These are phyloP conservation scores for Tretioscincus oriximinensis DNA, from an alignment of 2,113 vertebrate genomes.

Conservation along the genomic window DNA sequence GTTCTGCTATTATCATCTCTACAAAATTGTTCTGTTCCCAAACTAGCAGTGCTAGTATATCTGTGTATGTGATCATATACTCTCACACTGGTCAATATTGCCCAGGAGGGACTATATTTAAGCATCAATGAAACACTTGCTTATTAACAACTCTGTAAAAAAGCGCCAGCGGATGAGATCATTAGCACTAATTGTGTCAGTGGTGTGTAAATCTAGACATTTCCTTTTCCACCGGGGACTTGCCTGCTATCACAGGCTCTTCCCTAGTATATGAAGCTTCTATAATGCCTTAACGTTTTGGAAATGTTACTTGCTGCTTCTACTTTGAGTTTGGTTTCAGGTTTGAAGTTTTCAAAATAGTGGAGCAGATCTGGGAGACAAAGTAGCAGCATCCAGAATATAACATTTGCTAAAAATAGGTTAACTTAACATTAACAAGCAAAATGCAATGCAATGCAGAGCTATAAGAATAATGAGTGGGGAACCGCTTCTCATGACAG, in stretches of 20 bases:
- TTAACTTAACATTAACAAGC: too few relatives aligned
- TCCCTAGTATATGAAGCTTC: background rate
- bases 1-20: background rate
- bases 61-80: background rate
- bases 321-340: background rate
- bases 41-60: background rate
- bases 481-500: too few relatives aligned
- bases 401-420: too few relatives aligned
- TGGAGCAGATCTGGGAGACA: too few relatives aligned
- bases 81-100: background rate
- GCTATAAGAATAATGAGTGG: too few relatives aligned
- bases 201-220: slow-evolving; percentile 1
- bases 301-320: background rate
- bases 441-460: too few relatives aligned
- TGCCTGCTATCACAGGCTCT: background rate
- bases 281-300: background rate
- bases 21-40: background rate
- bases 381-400: too few relatives aligned
- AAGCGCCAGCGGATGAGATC: slow-evolving; percentile 10
- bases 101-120: slow-evolving; percentile 4
- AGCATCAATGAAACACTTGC: background rate
- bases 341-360: too few relatives aligned
- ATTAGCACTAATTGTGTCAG: slow-evolving; percentile 24
- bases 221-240: slow-evolving; percentile 2
- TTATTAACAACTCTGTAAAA: slow-evolving; percentile 17